Conservation (phyloP, 2,797 vertebrate genomes). For the Lepidocolaptes lacrymiger region DNA sequence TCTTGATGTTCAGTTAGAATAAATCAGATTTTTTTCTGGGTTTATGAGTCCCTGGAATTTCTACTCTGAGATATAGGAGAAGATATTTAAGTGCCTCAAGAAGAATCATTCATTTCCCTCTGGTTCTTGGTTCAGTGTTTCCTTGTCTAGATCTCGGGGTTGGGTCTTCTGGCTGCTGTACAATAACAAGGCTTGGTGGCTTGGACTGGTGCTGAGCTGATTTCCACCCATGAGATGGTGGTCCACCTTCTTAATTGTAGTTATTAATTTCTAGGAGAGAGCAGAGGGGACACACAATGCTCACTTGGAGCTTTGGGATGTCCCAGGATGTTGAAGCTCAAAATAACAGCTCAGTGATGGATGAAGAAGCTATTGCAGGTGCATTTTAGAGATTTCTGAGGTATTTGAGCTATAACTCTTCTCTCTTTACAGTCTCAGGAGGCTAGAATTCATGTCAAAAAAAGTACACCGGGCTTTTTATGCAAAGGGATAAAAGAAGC, state of each 20-base stretch:
- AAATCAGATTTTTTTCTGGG: not conserved
- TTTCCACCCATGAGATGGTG: not conserved
- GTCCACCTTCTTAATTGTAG: not conserved
- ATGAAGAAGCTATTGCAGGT: not conserved
- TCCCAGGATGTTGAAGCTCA: not conserved
- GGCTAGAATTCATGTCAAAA: not conserved
- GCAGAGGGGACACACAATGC: not conserved
- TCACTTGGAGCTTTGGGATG: not conserved
- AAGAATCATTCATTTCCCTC: not conserved
- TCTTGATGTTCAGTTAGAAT: not conserved
- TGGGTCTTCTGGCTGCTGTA: not conserved
- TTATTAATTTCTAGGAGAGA: not conserved
- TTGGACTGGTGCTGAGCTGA: not conserved
- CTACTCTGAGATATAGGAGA: not conserved
- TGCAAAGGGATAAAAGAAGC: constrained; percentile 32
- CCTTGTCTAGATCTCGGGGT: not conserved
- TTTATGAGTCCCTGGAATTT: not conserved
- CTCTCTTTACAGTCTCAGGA: not conserved
- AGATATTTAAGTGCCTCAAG: not conserved
- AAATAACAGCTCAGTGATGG: not conserved
- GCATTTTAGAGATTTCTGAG: constrained; percentile 5
- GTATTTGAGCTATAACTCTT: not conserved
- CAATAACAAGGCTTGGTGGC: not conserved
- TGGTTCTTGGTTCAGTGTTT: not conserved
- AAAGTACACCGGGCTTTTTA: not conserved